Percentiles rank a stretch among this genome's conserved stretches.
Evolutionary conservation across 2,888 invertebrate species (phyloP).

Genomic region (Leptopterna dolabrata): DNA sequence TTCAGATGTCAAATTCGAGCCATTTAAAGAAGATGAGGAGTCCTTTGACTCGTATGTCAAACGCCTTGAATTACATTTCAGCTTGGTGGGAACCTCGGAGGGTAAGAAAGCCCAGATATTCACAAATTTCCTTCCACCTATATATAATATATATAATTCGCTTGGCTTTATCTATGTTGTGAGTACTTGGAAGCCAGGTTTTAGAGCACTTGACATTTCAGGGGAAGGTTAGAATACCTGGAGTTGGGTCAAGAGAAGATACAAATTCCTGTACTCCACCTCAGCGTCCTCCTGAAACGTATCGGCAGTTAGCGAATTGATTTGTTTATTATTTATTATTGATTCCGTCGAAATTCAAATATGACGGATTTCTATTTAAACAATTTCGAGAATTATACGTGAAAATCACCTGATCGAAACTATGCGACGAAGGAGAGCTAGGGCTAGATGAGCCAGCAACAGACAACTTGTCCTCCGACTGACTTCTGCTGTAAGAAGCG

Average conservation of each 20-base stretch:
- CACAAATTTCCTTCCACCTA: too few species aligned
- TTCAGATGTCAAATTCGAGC: too few species aligned
- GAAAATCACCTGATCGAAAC: slow-evolving; percentile 5
- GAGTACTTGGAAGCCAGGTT: too few species aligned
- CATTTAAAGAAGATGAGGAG: too few species aligned
- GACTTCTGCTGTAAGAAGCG: neutral
- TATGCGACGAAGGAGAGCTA: slow-evolving; percentile 23
- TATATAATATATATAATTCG: too few species aligned
- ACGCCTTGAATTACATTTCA: too few species aligned
- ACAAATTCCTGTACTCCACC: slow-evolving; percentile 54
- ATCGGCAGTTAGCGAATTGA: neutral
- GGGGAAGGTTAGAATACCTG: neutral
- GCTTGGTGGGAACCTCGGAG: too few species aligned
- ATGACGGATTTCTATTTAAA: neutral
- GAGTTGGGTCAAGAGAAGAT: slow-evolving; percentile 51
- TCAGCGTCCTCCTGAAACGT: slow-evolving; percentile 50
- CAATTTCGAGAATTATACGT: neutral
- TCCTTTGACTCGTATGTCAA: too few species aligned
- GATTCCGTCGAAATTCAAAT: neutral
- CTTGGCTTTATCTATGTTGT: too few species aligned
- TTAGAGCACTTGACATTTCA: too few species aligned
- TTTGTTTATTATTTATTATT: neutral
- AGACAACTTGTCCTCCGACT: neutral
- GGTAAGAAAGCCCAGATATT: too few species aligned
- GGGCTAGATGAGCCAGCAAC: slow-evolving; percentile 1